Evolutionary conservation across 2,113 vertebrate species (phyloP).

Genomic region (Melozone crissalis): DNA sequence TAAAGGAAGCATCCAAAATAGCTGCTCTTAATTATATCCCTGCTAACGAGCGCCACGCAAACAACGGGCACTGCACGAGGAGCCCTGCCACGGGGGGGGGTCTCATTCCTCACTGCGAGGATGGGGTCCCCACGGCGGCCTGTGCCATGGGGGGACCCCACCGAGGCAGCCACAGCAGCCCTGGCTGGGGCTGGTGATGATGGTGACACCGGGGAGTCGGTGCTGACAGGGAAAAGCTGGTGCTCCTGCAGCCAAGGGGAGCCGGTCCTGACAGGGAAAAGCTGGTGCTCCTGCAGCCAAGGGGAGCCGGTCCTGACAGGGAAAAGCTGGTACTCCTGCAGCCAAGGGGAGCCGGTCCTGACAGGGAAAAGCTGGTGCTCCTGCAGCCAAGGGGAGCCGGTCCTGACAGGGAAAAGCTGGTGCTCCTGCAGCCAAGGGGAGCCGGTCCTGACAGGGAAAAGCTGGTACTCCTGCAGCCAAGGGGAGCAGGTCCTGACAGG

Average conservation of each 20-base stretch:
- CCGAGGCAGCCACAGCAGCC: neutral
- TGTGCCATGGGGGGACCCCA: neutral
- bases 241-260: neutral
- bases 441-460: no score
- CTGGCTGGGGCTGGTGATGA: neutral
- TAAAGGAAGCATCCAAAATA: conserved; percentile 64
- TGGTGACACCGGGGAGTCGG: neutral
- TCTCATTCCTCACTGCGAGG: accelerated
- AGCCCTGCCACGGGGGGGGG: neutral
- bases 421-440: conserved; percentile 52
- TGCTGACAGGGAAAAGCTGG: no score
- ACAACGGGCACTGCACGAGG: conserved; percentile 6
- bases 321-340: neutral
- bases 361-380: neutral
- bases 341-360: conserved; percentile 23
- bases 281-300: conserved; percentile 46
- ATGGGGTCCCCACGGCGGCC: accelerated
- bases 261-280: neutral
- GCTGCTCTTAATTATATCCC: conserved; percentile 63
- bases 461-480: no score
- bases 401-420: neutral
- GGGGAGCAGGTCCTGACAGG: neutral
- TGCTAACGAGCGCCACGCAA: conserved; percentile 27
- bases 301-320: neutral
- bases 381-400: conserved; percentile 16